These are phyloP conservation scores for Yponomeuta evonymella DNA, from an alignment of 2,888 invertebrate genomes.

Conservation along the genomic window DNA sequence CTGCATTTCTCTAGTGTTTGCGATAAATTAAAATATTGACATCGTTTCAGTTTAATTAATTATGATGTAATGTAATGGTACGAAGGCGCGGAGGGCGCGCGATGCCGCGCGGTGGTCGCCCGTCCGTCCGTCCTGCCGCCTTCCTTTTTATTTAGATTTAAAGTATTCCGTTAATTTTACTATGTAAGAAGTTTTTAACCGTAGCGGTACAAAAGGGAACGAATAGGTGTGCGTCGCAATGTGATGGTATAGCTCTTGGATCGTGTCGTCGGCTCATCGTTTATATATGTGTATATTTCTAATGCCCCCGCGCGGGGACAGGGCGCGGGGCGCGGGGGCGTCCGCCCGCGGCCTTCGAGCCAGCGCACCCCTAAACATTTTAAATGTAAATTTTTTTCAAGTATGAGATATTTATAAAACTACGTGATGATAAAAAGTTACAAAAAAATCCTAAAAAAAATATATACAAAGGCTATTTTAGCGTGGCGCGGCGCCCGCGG, in stretches of 20 bases:
- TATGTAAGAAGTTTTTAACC: constrained; percentile 66
- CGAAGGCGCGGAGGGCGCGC: constrained; percentile 29
- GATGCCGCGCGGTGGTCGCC: constrained; percentile 24
- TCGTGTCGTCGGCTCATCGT: constrained; percentile 54
- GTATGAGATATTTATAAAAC: constrained; percentile 73
- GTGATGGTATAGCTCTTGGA: constrained; percentile 55
- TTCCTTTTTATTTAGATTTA: constrained; percentile 68
- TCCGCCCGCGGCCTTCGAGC: constrained; percentile 12
- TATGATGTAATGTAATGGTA: constrained; percentile 31
- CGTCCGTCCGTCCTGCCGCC: constrained; percentile 32
- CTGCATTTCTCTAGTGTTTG: constrained; percentile 78
- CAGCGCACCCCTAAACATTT: constrained; percentile 50
- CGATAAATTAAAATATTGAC: constrained; percentile 73
- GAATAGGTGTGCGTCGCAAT: constrained; percentile 67
- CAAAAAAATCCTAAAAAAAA: constrained; percentile 54
- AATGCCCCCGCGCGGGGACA: constrained; percentile 21
- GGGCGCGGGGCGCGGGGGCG: constrained; percentile 17
- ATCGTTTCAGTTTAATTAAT: constrained; percentile 69
- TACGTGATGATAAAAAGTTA: constrained; percentile 67
- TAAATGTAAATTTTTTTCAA: constrained; percentile 72
- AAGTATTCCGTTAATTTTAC: constrained; percentile 75
- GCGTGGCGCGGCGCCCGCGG: constrained; percentile 11
- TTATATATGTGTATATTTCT: constrained; percentile 54
- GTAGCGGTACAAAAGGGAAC: constrained; percentile 68
- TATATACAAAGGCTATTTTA: constrained; percentile 28